Conservation (phyloP, 2,113 vertebrate species). For the Pseudonaja textilis region DNA sequence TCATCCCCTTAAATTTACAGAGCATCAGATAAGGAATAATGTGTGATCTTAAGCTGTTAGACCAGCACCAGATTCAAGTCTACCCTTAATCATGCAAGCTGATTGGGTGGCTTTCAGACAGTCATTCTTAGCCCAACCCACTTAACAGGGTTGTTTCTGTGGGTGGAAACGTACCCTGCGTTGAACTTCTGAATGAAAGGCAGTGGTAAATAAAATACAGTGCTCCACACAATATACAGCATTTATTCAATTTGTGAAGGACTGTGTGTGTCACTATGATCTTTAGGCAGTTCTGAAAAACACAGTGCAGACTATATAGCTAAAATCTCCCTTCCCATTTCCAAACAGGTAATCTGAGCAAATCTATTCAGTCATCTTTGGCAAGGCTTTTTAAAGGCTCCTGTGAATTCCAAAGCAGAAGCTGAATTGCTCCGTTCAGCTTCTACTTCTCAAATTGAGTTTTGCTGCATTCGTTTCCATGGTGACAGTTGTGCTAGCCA, state of each 20-base stretch:
- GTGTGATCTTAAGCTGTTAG: background rate
- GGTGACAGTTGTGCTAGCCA: slow-evolving; percentile 42
- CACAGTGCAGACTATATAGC: background rate
- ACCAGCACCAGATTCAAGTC: background rate
- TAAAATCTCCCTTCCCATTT: background rate
- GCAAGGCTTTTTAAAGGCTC: background rate
- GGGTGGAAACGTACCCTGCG: background rate
- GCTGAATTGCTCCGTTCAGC: slow-evolving; percentile 31
- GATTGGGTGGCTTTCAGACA: background rate
- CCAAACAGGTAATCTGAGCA: background rate
- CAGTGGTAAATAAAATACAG: background rate
- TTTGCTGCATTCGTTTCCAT: slow-evolving; percentile 44
- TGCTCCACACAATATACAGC: background rate
- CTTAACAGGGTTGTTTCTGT: background rate
- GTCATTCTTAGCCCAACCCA: background rate
- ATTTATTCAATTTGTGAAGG: background rate
- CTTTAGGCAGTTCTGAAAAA: background rate
- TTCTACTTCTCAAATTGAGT: slow-evolving; percentile 15
- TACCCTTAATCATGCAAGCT: background rate
- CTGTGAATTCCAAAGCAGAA: slow-evolving; percentile 20
- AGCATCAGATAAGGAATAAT: background rate
- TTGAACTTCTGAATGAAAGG: background rate
- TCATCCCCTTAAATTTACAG: background rate
- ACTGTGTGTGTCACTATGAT: background rate
- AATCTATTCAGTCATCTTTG: background rate